Conservation (phyloP, 2,113 vertebrate genomes). For the Cichladusa arquata region DNA sequence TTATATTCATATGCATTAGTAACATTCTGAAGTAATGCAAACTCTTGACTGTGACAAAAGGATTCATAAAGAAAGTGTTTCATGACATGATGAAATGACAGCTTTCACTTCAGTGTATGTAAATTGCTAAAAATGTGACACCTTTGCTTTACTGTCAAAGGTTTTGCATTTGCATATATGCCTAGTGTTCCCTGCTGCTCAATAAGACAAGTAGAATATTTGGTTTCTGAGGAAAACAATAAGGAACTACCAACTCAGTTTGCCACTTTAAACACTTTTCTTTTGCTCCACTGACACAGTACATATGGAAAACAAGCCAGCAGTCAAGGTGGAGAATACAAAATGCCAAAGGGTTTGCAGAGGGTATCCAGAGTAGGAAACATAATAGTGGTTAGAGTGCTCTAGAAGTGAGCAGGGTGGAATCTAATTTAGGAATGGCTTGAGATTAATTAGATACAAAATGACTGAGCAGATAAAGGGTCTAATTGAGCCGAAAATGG, state of each 20-base stretch:
- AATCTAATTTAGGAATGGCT: neutral
- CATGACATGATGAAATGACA: neutral
- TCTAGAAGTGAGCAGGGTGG: neutral
- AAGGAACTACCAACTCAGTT: neutral
- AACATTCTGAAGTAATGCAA: neutral
- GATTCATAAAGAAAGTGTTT: neutral
- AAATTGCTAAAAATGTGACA: neutral
- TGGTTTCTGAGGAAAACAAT: neutral
- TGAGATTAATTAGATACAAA: neutral
- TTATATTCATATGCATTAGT: neutral
- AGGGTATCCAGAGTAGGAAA: neutral
- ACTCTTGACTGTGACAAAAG: neutral
- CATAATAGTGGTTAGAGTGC: neutral
- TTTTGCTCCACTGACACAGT: neutral
- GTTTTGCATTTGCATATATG: neutral
- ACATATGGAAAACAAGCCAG: neutral
- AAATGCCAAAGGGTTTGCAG: neutral
- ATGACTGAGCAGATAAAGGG: neutral
- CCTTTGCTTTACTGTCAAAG: neutral
- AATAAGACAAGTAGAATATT: neutral
- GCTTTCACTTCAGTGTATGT: neutral
- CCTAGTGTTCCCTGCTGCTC: neutral
- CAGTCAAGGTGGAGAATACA: neutral
- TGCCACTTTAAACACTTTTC: neutral
- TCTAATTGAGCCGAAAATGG: neutral